Evolutionary conservation across 2,113 vertebrate species (phyloP), one percentile per base, ranked within the genome.

Genomic region (Perca fluviatilis): DNA sequence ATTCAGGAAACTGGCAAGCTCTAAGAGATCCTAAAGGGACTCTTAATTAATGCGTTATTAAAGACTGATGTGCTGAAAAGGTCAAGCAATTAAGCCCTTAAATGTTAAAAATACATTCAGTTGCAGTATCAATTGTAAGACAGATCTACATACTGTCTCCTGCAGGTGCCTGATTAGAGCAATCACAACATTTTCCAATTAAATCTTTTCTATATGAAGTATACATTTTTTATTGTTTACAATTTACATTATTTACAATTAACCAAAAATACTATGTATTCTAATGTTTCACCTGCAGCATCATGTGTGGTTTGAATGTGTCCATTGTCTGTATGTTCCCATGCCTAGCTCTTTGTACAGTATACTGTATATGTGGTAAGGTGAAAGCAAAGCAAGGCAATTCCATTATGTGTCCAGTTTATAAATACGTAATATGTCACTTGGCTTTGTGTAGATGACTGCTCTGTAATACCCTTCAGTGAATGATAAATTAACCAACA

Each of bases 401-500:
- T 86, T 81, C 74, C 77, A 89, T 84, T 83, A 87, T 72, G 70
- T 51, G 50, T 80, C 50, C 58, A 43, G 43, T 90, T 80, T 79
- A 79, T 92, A 80, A 89, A 89, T 85, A 80, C 50, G 27, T 61
- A 90, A 85, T 84, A 75, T 78, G 83, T 90, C 83, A 85, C 82
- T 86, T 79, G 53, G 68, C 69, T 82, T 80, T 84, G 70, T 88
- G 73, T 66, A 85, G 81, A 91, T 85, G 80, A 56, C 61, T 82
- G 54, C 57, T 73, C 65, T 63, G 73, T 82, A 87, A 84, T 89
- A 81, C 84, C 73, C 57, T 81, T 74, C 57, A 70, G 72, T 71
- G 51, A 86, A 89, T 88, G 86, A 94, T 89, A 73, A 93, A 93
- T 94, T 66, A 93, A 87, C 82, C 87, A 87, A 84, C 79, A 82